Conservation (phyloP, 2,797 vertebrate genomes). For the Phrynocephalus vlangalii region DNA sequence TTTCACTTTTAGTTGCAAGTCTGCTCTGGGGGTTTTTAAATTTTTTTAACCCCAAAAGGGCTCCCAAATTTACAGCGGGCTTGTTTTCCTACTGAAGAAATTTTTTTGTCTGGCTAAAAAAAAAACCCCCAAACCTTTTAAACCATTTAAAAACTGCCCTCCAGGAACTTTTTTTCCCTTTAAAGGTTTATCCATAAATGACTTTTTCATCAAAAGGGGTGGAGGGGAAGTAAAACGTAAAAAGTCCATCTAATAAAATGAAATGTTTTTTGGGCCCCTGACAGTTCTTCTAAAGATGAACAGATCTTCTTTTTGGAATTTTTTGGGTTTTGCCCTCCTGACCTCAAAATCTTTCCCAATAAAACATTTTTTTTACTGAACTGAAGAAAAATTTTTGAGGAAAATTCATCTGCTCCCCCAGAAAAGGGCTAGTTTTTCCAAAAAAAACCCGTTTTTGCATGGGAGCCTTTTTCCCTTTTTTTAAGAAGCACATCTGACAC, state of each 20-base stretch:
- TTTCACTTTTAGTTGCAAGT: no score
- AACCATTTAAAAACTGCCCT: neutral
- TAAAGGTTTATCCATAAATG: neutral
- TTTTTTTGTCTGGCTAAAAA: neutral
- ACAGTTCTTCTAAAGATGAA: neutral
- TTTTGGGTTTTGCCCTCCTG: neutral
- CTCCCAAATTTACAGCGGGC: no score
- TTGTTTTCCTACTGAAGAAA: neutral
- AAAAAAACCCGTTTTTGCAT: neutral
- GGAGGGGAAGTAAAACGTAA: no score
- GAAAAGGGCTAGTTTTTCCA: no score
- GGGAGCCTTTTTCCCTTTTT: neutral
- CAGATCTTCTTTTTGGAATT: neutral
- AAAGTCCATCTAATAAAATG: neutral
- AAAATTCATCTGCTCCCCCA: neutral
- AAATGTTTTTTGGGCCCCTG: neutral
- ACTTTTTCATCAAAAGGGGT: no score
- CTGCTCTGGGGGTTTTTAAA: no score
- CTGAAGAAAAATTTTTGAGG: neutral
- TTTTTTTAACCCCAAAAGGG: no score
- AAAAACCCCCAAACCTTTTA: neutral
- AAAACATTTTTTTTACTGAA: no score
- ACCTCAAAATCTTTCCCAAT: neutral
- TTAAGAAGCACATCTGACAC: neutral
- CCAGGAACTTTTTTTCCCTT: neutral